phyloP scores from a whole-genome alignment of 2,888 invertebrate species.

The Phalera bucephala region DNA sequence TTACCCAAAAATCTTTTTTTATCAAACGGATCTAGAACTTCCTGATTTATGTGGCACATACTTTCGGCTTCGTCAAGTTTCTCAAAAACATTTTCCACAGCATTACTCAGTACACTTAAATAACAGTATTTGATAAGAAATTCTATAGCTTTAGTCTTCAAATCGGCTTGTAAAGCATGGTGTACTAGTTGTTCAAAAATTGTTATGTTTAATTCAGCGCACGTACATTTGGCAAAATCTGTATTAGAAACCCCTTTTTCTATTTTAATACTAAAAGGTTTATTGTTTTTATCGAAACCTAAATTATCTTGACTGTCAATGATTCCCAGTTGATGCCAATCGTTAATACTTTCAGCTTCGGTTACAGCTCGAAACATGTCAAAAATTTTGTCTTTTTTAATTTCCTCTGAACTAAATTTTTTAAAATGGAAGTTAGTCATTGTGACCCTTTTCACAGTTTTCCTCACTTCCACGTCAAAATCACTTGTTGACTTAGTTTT shows the following conservation, averaged over 20 bases:
- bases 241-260: constrained; percentile 62
- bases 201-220: constrained; percentile 60
- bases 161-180: constrained; percentile 67
- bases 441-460: constrained; percentile 60
- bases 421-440: constrained; percentile 44
- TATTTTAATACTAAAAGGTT: constrained; percentile 49
- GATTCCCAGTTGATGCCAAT: constrained; percentile 63
- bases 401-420: constrained; percentile 25
- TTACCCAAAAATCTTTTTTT: constrained; percentile 56
- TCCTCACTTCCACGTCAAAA: constrained; percentile 13
- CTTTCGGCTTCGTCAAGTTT: constrained; percentile 61
- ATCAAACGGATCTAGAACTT: constrained; percentile 34
- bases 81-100: constrained; percentile 44
- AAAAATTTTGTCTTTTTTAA: constrained; percentile 41
- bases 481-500: constrained; percentile 38
- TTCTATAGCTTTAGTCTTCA: constrained; percentile 59
- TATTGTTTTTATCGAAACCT: constrained; percentile 27
- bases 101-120: constrained; percentile 54
- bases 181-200: constrained; percentile 65
- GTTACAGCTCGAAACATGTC: constrained; percentile 57
- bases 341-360: constrained; percentile 51
- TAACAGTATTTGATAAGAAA: constrained; percentile 57
- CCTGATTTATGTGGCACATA: constrained; percentile 39
- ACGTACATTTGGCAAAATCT: constrained; percentile 61
- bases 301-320: constrained; percentile 56